Base-by-base conservation (phyloP, 2,888 invertebrate species). In the Thereva unica region DNA sequence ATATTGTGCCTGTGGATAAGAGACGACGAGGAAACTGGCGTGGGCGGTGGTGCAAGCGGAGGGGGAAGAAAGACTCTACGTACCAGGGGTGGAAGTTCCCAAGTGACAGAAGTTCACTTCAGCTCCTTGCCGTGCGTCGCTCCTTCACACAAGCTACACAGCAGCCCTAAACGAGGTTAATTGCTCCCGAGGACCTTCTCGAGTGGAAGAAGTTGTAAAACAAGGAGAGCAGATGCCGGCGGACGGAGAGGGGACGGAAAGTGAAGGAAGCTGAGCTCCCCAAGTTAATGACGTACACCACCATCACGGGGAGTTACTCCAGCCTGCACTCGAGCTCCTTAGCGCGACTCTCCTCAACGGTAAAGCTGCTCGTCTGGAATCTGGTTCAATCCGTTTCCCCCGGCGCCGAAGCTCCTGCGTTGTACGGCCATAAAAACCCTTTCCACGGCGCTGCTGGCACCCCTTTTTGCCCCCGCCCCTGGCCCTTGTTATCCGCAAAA, bases 131-230 rank as follows among this genome's bases (percentile, higher is more conserved):
- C 53, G 35, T 42, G 9, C 8, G 4, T 9, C 34, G 12, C 41
- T 55, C 41, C 55, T 55, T 37, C 5, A 37, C 53, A 38, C 55
- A 12, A 42, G 6, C 34, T 23, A 50, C 23, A 35, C 55, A 42
- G 42, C 41, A 50, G 23, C 50, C 37, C 63, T 63, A 63, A 63
- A 63, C 52, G 63, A 63, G 63, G 63, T 63, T 63, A 63, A 63
- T 63, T 63, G 63, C 50, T 47, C 38, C 45, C 44, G 44, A n/a
- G 56, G 23, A 23, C 23, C 23, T 23, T 23, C 23, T 23, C 23
- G 23, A 23, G 23, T 23, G 23, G 2, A 57, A 57, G 42, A 45
- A 42, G 45, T 45, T n/a, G 45, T 35, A 45, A 50, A 61, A 61
- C 49, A 61, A 61, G n/a, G 49, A 34, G n/a, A 40, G n/a, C 9